These are phyloP conservation scores for Acrossocheilus fasciatus DNA, from an alignment of 2,797 vertebrate genomes.

Conservation along the genomic window DNA sequence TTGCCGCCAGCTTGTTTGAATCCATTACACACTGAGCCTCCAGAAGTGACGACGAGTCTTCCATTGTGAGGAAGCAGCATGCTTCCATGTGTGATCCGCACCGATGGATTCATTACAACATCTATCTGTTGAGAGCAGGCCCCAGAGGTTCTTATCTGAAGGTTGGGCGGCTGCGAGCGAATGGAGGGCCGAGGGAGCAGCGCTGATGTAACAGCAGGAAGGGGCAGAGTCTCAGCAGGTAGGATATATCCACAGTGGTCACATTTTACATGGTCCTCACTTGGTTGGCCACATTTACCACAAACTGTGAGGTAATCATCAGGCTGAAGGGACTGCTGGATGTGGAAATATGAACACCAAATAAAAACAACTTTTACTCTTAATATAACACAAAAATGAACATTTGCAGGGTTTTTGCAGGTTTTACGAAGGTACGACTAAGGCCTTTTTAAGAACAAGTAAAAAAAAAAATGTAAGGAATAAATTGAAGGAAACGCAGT, in stretches of 20 bases:
- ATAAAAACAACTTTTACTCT: not conserved
- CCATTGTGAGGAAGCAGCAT: slow-evolving; percentile 80
- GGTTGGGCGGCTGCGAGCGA: slow-evolving; percentile 80
- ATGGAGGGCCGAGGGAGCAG: slow-evolving; percentile 84
- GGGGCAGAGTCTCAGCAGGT: slow-evolving; percentile 74
- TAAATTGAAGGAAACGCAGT: too few species aligned
- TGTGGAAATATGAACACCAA: too few species aligned
- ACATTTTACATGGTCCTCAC: slow-evolving; percentile 82
- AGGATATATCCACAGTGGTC: slow-evolving; percentile 79
- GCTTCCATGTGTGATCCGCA: slow-evolving; percentile 73
- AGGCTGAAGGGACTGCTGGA: slow-evolving; percentile 76
- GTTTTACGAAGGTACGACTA: too few species aligned
- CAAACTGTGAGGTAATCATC: slow-evolving; percentile 78
- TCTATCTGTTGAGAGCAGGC: slow-evolving; percentile 70
- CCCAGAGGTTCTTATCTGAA: slow-evolving; percentile 72
- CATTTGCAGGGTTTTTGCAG: not conserved
- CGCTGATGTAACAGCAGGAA: slow-evolving; percentile 71
- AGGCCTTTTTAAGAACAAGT: too few species aligned
- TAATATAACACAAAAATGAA: not conserved
- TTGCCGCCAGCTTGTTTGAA: slow-evolving; percentile 77
- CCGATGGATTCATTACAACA: slow-evolving; percentile 74
- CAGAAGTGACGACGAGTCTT: slow-evolving; percentile 73
- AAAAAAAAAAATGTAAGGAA: too few species aligned
- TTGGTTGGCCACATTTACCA: slow-evolving; percentile 80
- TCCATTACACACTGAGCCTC: slow-evolving; percentile 70